Base-by-base conservation (phyloP, 1,140 invertebrate genomes). In the Caenorhabditis brenneri region DNA sequence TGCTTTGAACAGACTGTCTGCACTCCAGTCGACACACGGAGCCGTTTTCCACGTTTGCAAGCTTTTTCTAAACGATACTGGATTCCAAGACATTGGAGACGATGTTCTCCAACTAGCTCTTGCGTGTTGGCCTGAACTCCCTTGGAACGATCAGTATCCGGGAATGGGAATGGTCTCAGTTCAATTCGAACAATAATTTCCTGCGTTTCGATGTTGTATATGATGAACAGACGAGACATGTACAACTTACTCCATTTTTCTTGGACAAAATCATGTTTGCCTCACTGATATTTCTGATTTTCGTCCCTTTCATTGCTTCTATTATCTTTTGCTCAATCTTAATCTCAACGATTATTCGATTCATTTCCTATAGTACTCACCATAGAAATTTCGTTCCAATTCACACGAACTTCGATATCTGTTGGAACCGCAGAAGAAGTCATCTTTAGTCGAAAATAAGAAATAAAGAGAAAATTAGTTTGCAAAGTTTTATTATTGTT, bases 381-480 rank as follows among this genome's bases (percentile, higher is more conserved):
- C 39, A 42, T 74, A 19, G 36, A 22, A 46, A 74, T 74, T 42
- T 74, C 65, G 24, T 74, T 42, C 65, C 65, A 74, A 46, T 39
- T 74, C 19, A 74, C 36, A 24, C 65, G 65, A 74, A 42, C 12
- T 74, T 74, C 65, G 29, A 74, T 74, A 19, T 31, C 7, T 74
- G 27, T n/a, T 4, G 19, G 36, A 74, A 39, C 22, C 4, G 36
- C n/a, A 74, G 65, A 42, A 42, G 58, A 65, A 12, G 65, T 27
- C 65, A 74, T 74, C 36, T n/a, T n/a, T n/a, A n/a, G n/a, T 65
- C 19, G 3, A 42, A 24, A 27, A 27, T n/a, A n/a, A 19, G 22
- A 33, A 19, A 65, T 33, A 24, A 29, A 22, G 36, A 33, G 19
- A 7, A 65, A 27, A 27, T 33, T 65, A 10, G 19, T 24, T 46